phyloP scores from a whole-genome alignment of 2,888 invertebrate species.

The Ypsolopha scabrella region DNA sequence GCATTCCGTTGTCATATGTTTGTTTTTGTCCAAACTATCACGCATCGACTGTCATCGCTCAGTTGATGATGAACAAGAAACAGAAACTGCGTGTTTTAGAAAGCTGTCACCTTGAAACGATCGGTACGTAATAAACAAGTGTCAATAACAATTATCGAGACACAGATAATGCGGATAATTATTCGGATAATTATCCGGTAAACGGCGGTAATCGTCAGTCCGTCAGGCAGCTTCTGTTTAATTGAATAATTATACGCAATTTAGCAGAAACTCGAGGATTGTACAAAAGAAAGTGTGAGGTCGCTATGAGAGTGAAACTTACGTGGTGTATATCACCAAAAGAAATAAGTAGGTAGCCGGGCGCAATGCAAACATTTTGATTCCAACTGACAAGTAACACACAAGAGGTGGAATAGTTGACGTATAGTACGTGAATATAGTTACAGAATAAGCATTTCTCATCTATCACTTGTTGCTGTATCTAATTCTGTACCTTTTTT shows the following conservation, averaged over 20 bases:
- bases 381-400: too few relatives aligned
- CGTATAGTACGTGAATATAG: too few relatives aligned
- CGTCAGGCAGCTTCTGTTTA: not conserved
- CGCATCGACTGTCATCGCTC: not conserved
- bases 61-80: not conserved
- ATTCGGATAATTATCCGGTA: not conserved
- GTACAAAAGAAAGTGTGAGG: not conserved
- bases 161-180: not conserved
- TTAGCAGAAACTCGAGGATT: not conserved
- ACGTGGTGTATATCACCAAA: not conserved
- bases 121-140: not conserved
- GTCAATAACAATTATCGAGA: conserved; percentile 1
- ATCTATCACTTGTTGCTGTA: too few relatives aligned
- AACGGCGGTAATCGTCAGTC: not conserved
- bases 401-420: too few relatives aligned
- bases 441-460: too few relatives aligned
- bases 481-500: too few relatives aligned
- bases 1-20: too few relatives aligned
- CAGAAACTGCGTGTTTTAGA: not conserved
- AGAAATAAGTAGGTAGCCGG: too few relatives aligned
- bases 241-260: not conserved
- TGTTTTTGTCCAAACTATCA: not conserved
- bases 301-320: not conserved
- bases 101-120: not conserved
- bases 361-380: too few relatives aligned